These are phyloP conservation scores for Brachyistius frenatus DNA, from an alignment of 2,113 vertebrate species.

Conservation along the genomic window DNA sequence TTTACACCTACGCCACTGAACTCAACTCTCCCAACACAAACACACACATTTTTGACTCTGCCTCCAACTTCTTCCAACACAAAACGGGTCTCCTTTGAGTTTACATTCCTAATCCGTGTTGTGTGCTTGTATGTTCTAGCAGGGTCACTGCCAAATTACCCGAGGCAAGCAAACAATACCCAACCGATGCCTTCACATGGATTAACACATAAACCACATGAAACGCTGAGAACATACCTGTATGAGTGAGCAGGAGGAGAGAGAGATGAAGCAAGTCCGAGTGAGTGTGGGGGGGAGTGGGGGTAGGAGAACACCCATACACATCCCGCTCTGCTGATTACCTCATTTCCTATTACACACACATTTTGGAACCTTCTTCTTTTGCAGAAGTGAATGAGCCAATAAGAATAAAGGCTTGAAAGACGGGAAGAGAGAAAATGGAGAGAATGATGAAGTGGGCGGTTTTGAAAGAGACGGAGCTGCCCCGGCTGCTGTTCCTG, in stretches of 20 bases:
- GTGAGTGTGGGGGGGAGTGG: conserved; percentile 14
- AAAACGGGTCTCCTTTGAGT: conserved; percentile 40
- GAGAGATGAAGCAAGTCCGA: conserved; percentile 19
- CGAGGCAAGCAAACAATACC: neutral
- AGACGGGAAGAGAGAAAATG: conserved; percentile 49
- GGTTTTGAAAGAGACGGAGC: conserved; percentile 60
- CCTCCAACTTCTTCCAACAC: conserved; percentile 46
- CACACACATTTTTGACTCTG: conserved; percentile 48
- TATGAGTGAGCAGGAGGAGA: conserved; percentile 4
- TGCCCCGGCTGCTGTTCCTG: conserved; percentile 79
- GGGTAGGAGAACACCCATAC: conserved; percentile 12
- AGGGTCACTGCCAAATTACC: neutral
- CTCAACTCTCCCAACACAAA: neutral
- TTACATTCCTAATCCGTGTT: conserved; percentile 58
- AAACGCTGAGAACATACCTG: conserved; percentile 36
- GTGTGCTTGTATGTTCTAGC: neutral
- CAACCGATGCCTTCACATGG: neutral
- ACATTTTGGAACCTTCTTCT: conserved; percentile 25
- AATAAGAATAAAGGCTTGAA: conserved; percentile 60
- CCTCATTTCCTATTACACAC: conserved; percentile 71
- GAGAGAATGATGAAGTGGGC: conserved; percentile 46
- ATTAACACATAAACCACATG: neutral
- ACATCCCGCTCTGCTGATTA: conserved; percentile 49
- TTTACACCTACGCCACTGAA: conserved; percentile 48
- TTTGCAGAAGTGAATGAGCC: conserved; percentile 60